Base-by-base conservation (phyloP, 2,888 invertebrate species). In the Dryocosmus kuriphilus region DNA sequence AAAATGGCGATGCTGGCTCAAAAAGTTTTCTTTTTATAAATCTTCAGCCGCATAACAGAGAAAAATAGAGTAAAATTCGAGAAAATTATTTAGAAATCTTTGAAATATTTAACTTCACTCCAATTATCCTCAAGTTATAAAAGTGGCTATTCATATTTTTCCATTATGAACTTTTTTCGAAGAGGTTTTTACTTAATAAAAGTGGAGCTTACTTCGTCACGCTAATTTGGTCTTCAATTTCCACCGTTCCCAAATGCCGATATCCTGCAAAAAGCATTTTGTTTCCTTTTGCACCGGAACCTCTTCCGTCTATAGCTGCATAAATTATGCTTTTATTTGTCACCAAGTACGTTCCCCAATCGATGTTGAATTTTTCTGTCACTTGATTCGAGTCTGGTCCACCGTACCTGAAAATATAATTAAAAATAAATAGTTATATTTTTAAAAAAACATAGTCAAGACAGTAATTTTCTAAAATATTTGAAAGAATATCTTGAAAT, bases 371-470 rank as follows among this genome's bases (percentile, higher is more conserved):
- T 88, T 95, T 95, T 86, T 97, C 95, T 0, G 95, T 94, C 9
- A 98, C 98, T 87, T 96, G 94, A 87, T 96, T 96, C 0, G 97
- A 96, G 87, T 97, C 97, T 0, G 99, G 99, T 7, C 98, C 99
- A 6, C 96, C 98, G 90, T 99, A 98, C 7, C 97, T 97, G 91
- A 63, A 92, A 83, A 74, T 73, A 75, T 78, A 76, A 55, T 62
- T 24, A n/a, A 46, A 14, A 67, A 19, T 19, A 11, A 30, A 16
- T 32, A 24, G n/a, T 62, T 32, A 62, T 51, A 1, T 22, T 62
- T 62, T 61, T 35, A 5, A 1, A 1, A 5, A 14, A 11, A 14
- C 11, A 4, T 14, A 14, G 14, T 38, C 2, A 38, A 38, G 4
- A 38, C 14, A 11, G 1, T 38, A 38, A 4, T 32, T 65, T 65